These are phyloP conservation scores for Caranx melampygus DNA, from an alignment of 2,113 vertebrate species.

Conservation along the genomic window DNA sequence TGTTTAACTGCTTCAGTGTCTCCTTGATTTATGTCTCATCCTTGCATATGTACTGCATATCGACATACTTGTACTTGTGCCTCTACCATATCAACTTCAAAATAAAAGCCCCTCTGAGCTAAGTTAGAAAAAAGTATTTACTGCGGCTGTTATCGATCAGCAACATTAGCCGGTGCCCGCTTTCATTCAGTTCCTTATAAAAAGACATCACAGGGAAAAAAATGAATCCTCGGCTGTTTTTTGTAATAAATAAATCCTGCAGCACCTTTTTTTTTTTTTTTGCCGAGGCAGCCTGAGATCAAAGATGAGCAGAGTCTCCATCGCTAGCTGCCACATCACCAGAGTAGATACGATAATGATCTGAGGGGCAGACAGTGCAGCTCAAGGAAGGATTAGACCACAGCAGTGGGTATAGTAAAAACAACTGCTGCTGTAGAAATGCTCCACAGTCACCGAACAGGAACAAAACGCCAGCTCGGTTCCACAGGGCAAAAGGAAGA, in stretches of 20 bases:
- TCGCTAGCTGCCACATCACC: constrained; percentile 52
- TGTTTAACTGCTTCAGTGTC: no score
- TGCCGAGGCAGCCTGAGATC: constrained; percentile 34
- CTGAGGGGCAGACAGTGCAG: constrained; percentile 48
- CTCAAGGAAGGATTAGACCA: constrained; percentile 67
- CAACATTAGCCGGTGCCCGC: not conserved
- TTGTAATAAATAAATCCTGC: constrained; percentile 41
- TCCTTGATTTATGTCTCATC: no score
- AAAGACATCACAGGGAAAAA: not conserved
- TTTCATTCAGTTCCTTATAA: constrained; percentile 8
- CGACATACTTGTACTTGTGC: not conserved
- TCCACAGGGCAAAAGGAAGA: constrained; percentile 4
- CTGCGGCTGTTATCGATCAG: not conserved
- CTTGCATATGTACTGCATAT: no score
- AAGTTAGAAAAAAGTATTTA: not conserved
- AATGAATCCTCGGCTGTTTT: not conserved
- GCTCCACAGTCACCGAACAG: constrained; percentile 37
- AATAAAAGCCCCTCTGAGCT: constrained; percentile 10
- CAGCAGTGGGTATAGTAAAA: constrained; percentile 50
- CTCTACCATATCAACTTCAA: constrained; percentile 6
- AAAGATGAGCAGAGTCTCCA: constrained; percentile 32
- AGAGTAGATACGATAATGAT: constrained; percentile 60
- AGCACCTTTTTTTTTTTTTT: constrained; percentile 5
- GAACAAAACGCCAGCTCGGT: constrained; percentile 56
- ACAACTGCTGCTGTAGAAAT: constrained; percentile 53